A percentile compares a stretch with the other conserved stretches of the same genome.
Conservation (phyloP, 2,797 vertebrate genomes). For the Neostethus bicornis region DNA sequence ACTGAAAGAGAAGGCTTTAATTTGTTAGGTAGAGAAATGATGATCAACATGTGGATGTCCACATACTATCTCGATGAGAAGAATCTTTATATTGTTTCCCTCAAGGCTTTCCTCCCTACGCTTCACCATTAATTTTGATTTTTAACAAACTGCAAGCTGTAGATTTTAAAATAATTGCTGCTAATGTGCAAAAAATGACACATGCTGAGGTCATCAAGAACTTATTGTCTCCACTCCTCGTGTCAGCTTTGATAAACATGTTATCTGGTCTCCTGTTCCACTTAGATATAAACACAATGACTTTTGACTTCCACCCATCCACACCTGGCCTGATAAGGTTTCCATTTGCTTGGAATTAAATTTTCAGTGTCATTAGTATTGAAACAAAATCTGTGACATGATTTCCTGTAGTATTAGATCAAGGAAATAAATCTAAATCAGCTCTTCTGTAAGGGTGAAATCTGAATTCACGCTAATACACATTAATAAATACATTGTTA, state of each 20-base stretch:
- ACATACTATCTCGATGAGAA: not conserved
- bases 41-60: not conserved
- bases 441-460: not conserved
- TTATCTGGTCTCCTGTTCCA: conserved; percentile 25
- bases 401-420: conserved; percentile 21
- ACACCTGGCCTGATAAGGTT: conserved; percentile 10
- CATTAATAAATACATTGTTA: not conserved
- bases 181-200: conserved; percentile 24
- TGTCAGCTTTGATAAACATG: conserved; percentile 4
- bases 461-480: not conserved
- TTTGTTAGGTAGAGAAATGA: conserved; percentile 46
- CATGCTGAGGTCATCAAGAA: conserved; percentile 7
- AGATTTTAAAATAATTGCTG: conserved; percentile 22
- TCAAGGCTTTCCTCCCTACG: conserved; percentile 14
- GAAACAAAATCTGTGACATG: not conserved
- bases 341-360: not conserved
- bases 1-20: conserved; percentile 3
- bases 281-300: conserved; percentile 1
- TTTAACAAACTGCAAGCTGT: conserved; percentile 27
- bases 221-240: conserved; percentile 1
- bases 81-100: conserved; percentile 9
- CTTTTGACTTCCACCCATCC: conserved; percentile 1
- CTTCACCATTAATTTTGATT: conserved; percentile 23
- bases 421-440: not conserved
- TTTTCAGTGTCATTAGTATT: not conserved